Base-by-base conservation (phyloP, 2,113 vertebrate species). In the Hydrochoerus hydrochaeris region DNA sequence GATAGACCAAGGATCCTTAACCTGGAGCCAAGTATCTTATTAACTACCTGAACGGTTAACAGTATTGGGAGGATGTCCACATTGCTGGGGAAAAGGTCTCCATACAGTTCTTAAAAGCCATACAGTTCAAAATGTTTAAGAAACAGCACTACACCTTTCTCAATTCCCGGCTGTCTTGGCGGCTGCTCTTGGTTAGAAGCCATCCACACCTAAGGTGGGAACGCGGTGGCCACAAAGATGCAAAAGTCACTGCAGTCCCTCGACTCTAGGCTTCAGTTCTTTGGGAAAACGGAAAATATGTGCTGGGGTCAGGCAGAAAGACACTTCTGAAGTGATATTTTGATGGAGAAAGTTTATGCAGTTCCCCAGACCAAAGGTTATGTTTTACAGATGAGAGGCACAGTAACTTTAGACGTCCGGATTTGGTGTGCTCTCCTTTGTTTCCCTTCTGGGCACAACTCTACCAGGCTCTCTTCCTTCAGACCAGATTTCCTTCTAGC, bases 241-340 rank as follows among this genome's bases (percentile, higher is more conserved):
- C 99, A 99, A 99, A 99, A 99, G 98, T 99, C 99, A 16, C 94
- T 99, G 95, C 99, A 99, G 98, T 99, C 99, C 57, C 99, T 99
- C 94, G 99, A 99, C 98, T 99, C 99, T 14, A 98, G 99, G 44
- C 99, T 99, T 97, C 99, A 99, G 96, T 98, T 99, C 96, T 98
- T 99, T 99, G 99, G 99, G 99, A 99, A 98, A 99, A 99, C 96
- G 99, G 99, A 41, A 99, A 99, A 97, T 99, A 99, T 46, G 99
- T 99, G 85, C 98, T 99, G 26, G 99, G 99, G 46, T 99, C 96
- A 98, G 98, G 93, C 98, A 97, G 98, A 99, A 99, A 49, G 41
- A 24, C 52, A 58, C 49, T 12, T 80, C 41, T 81, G 24, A 41
- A 84, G 19, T 16, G 54, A n/a, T 86, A 69, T 52, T 78, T 65